These are phyloP conservation scores for Odontomachus brunneus DNA, from an alignment of 1,140 invertebrate species.

Conservation along the genomic window DNA sequence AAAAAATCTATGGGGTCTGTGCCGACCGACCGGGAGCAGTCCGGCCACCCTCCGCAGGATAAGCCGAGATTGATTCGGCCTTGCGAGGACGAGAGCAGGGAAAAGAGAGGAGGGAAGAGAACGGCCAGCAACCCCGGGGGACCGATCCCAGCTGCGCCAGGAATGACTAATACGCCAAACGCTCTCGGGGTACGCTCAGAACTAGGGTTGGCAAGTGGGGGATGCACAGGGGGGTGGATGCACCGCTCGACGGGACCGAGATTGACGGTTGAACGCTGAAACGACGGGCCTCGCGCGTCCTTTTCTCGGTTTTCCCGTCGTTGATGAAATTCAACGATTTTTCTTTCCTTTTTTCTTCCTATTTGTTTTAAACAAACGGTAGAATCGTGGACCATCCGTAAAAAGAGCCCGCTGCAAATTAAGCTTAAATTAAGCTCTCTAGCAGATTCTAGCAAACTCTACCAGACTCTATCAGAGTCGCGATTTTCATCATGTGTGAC, in stretches of 20 bases:
- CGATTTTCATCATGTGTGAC: too few species aligned
- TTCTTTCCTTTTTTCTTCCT: too few species aligned
- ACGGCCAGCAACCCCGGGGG: conserved; percentile 70
- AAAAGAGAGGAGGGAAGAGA: conserved; percentile 26
- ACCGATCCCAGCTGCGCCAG: conserved; percentile 79
- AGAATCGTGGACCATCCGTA: too few species aligned
- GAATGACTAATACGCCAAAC: conserved; percentile 82
- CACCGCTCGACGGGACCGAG: conserved; percentile 65
- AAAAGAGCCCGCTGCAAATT: too few species aligned
- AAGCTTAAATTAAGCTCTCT: too few species aligned
- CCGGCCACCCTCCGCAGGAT: conserved; percentile 54
- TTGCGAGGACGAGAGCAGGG: conserved; percentile 55
- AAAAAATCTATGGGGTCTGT: conserved; percentile 32
- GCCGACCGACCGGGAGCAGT: conserved; percentile 18
- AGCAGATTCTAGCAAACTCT: too few species aligned
- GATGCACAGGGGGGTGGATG: conserved; percentile 68
- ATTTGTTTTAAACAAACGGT: too few species aligned
- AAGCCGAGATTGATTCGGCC: conserved; percentile 77
- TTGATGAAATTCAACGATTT: background rate
- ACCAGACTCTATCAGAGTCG: too few species aligned
- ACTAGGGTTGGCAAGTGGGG: conserved; percentile 72
- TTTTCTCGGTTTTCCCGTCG: background rate
- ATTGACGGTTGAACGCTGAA: conserved; percentile 50
- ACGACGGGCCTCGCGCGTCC: conserved; percentile 31
- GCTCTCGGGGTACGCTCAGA: conserved; percentile 78